Conservation (phyloP, 2,888 invertebrate species). For the Tetragnatha montana region DNA sequence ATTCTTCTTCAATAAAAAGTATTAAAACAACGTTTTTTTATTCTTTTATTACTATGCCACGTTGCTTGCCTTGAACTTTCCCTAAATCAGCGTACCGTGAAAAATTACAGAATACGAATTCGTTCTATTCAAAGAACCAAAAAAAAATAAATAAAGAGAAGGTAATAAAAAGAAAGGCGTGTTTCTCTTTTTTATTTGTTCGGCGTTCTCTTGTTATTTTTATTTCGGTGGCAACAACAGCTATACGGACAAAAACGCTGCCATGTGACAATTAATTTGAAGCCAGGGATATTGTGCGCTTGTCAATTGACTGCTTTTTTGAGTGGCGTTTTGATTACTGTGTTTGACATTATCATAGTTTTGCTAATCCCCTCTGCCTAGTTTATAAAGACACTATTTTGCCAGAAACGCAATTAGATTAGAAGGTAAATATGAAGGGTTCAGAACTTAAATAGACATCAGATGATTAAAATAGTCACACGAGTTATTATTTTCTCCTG, state of each 20-base stretch:
- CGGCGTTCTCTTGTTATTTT: neutral
- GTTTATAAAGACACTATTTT: neutral
- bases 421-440: neutral
- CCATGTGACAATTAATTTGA: neutral
- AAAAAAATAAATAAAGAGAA: no score
- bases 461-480: neutral
- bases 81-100: slow-evolving; percentile 25
- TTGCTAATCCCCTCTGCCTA: neutral
- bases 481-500: no score
- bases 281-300: neutral
- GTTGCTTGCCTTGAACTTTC: slow-evolving; percentile 41
- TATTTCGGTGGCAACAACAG: neutral
- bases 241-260: neutral
- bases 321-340: neutral
- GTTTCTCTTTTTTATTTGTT: neutral
- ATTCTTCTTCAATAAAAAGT: slow-evolving; percentile 11
- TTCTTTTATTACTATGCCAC: slow-evolving; percentile 3
- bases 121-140: neutral
- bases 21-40: slow-evolving; percentile 4
- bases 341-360: neutral
- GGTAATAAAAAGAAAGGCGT: neutral
- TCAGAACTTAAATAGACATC: neutral
- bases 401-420: neutral
- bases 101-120: slow-evolving; percentile 34
- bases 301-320: neutral